Conservation (phyloP, 2,888 invertebrate species). For the Pyrgus malvae region DNA sequence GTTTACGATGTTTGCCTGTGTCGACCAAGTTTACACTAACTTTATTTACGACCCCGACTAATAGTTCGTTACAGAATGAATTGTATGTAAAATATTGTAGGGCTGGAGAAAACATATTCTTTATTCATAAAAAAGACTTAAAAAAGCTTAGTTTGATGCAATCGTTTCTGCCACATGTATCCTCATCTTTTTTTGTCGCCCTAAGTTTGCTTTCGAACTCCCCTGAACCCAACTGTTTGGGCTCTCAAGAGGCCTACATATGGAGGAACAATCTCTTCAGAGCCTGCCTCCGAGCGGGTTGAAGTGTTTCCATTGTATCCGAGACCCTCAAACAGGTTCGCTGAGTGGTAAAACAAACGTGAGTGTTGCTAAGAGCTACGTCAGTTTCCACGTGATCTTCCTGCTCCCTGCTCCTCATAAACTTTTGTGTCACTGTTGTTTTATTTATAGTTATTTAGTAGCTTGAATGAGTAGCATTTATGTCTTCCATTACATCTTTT, state of each 20-base stretch:
- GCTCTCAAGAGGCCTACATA: constrained; percentile 4
- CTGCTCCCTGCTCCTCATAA: neutral
- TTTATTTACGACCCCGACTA: neutral
- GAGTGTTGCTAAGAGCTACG: constrained; percentile 5
- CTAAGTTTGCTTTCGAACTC: neutral
- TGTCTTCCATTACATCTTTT: too few relatives aligned
- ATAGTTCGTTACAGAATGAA: constrained; percentile 8
- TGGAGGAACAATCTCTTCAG: constrained; percentile 18
- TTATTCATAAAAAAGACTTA: too few relatives aligned
- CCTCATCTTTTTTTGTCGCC: neutral
- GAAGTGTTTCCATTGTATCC: constrained; percentile 18
- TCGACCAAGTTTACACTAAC: constrained; percentile 14
- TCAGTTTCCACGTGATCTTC: neutral
- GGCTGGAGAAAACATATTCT: too few relatives aligned
- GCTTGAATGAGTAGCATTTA: too few relatives aligned
- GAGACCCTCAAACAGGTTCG: constrained; percentile 10
- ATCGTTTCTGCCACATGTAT: too few relatives aligned
- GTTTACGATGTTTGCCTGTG: constrained; percentile 7
- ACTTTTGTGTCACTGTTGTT: constrained; percentile 1
- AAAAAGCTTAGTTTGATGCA: too few relatives aligned
- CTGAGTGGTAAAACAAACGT: constrained; percentile 17
- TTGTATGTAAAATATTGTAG: too few relatives aligned
- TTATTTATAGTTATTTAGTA: neutral
- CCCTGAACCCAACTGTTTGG: constrained; percentile 4
- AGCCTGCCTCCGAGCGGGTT: neutral